Evolutionary conservation across 2,113 vertebrate genomes (phyloP).

Genomic region (Myiozetetes cayanensis): DNA sequence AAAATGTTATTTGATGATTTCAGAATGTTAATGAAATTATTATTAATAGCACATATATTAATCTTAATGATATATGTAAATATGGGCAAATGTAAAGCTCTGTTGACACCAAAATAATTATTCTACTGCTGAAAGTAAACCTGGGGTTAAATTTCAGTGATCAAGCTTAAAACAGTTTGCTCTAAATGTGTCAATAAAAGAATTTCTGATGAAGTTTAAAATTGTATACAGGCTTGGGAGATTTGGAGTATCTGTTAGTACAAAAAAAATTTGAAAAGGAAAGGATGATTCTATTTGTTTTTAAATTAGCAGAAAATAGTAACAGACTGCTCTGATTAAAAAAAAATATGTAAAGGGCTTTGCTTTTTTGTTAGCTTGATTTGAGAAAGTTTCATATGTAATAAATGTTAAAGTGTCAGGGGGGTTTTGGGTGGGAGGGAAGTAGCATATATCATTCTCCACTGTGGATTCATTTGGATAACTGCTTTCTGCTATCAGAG

Average conservation of each 20-base stretch:
- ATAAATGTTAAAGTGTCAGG: neutral
- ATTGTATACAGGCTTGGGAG: neutral
- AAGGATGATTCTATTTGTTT: neutral
- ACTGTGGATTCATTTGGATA: neutral
- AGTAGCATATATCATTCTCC: neutral
- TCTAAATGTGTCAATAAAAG: neutral
- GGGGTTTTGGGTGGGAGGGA: fast-evolving
- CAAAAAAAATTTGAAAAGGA: neutral
- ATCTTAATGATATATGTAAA: constrained; percentile 72
- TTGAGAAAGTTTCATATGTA: neutral
- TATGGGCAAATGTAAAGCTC: constrained; percentile 41
- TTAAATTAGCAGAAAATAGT: constrained; percentile 12
- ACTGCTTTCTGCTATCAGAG: neutral
- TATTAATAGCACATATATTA: constrained; percentile 72
- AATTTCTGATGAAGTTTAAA: neutral
- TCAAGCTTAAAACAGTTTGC: neutral
- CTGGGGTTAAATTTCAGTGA: constrained; percentile 53
- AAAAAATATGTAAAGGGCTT: neutral
- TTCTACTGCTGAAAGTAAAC: constrained; percentile 50
- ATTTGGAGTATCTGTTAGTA: neutral
- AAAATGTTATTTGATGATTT: constrained; percentile 74
- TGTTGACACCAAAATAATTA: constrained; percentile 44
- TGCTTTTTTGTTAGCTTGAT: neutral
- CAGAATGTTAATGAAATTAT: constrained; percentile 72
- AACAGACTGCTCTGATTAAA: neutral